Evolutionary conservation across 2,113 vertebrate genomes (phyloP).

Genomic region (Proterorhinus semilunaris): DNA sequence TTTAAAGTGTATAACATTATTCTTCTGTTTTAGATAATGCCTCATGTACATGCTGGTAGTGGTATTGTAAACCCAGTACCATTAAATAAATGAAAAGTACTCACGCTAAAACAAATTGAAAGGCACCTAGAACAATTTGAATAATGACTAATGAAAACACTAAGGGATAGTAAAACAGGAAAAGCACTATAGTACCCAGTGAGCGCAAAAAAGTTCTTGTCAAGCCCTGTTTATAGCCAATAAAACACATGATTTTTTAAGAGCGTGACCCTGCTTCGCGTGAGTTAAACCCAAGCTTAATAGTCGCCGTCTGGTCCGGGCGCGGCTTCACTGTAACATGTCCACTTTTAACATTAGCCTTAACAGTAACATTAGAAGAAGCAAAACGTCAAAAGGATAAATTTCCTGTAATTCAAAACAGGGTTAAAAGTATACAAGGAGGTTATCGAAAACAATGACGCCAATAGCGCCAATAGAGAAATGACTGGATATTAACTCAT

Average conservation of each 20-base stretch:
- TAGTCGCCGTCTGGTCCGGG: slow-evolving; percentile 24
- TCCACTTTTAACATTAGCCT: slow-evolving; percentile 25
- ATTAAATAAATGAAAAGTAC: too few species aligned
- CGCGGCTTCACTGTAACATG: not conserved
- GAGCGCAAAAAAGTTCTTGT: too few species aligned
- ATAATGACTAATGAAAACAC: too few species aligned
- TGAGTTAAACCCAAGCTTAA: slow-evolving; percentile 21
- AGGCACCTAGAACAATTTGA: too few species aligned
- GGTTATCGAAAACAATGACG: not conserved
- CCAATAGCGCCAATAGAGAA: slow-evolving; percentile 6
- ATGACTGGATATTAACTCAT: not conserved
- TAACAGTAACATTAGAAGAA: slow-evolving; percentile 27
- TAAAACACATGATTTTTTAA: not conserved
- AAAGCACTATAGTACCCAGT: too few species aligned
- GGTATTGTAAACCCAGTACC: too few species aligned
- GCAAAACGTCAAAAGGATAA: not conserved
- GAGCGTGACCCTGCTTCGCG: slow-evolving; percentile 28
- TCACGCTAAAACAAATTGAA: too few species aligned
- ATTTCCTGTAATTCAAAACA: slow-evolving; percentile 16
- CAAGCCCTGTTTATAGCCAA: too few species aligned
- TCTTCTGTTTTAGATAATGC: too few species aligned
- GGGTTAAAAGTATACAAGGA: not conserved
- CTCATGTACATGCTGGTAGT: too few species aligned
- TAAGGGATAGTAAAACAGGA: too few species aligned
- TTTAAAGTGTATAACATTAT: too few species aligned